Percentiles rank a stretch among this genome's conserved stretches.
These are phyloP conservation scores for Papilio helenus DNA, from an alignment of 1,140 invertebrate species.

Conservation along the genomic window DNA sequence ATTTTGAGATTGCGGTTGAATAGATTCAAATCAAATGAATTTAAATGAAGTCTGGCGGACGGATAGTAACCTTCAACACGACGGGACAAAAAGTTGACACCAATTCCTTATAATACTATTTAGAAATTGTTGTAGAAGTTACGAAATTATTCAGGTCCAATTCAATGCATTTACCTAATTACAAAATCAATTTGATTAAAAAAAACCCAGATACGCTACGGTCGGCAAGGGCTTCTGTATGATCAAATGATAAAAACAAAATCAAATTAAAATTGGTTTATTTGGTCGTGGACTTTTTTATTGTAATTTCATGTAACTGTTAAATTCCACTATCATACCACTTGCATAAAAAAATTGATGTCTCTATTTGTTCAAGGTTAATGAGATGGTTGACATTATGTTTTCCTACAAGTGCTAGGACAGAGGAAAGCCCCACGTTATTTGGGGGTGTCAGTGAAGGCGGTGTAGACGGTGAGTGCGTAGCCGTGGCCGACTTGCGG, in stretches of 20 bases:
- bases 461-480: conserved; percentile 25
- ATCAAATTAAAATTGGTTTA: background rate
- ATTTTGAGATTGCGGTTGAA: background rate
- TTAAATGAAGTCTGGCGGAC: background rate
- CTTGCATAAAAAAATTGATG: background rate
- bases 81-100: conserved; percentile 10
- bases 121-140: conserved; percentile 6
- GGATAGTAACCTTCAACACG: background rate
- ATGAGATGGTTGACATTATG: background rate
- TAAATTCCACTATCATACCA: background rate
- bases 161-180: background rate
- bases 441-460: conserved; percentile 29
- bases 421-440: background rate
- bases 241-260: background rate
- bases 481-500: conserved; percentile 7
- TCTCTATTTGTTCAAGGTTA: background rate
- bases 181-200: background rate
- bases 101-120: conserved; percentile 15
- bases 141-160: background rate
- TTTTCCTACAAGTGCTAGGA: background rate
- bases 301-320: background rate
- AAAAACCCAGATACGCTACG: background rate
- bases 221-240: background rate
- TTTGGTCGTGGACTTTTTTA: background rate
- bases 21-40: background rate